A percentile compares a stretch with the other conserved stretches of the same genome.
Evolutionary conservation across 1,140 invertebrate genomes (phyloP).

Genomic region (Philopotamus ludificatus): DNA sequence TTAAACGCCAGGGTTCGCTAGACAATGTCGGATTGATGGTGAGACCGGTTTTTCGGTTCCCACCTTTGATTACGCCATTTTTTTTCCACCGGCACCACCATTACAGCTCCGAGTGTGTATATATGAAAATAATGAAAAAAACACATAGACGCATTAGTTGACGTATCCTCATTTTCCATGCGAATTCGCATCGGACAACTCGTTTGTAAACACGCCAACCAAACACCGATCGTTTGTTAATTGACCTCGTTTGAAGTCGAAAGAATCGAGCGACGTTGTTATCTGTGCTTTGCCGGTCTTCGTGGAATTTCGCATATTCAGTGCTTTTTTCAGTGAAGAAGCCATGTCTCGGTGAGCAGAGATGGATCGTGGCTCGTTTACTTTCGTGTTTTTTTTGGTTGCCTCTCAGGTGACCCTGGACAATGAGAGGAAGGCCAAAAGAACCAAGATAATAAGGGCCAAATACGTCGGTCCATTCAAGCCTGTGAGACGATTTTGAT

Average conservation of each 20-base stretch:
- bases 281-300: background rate
- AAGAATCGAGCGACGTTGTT: too few relatives aligned
- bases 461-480: constrained; percentile 13
- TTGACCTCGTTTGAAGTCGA: background rate
- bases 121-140: too few relatives aligned
- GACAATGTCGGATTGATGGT: background rate
- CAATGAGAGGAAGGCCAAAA: constrained; percentile 34
- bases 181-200: background rate
- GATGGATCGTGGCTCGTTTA: constrained; percentile 28
- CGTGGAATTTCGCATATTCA: background rate
- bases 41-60: background rate
- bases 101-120: background rate
- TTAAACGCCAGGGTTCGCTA: too few relatives aligned
- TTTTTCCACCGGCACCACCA: background rate
- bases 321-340: background rate
- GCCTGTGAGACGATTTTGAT: constrained; percentile 27
- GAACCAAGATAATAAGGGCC: constrained; percentile 20
- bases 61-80: background rate
- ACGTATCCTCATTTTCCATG: background rate
- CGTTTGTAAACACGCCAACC: too few relatives aligned
- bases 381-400: constrained; percentile 29
- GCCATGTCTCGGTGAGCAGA: too few relatives aligned
- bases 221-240: too few relatives aligned
- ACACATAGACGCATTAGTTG: too few relatives aligned
- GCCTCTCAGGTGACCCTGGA: constrained; percentile 33